phyloP scores from a whole-genome alignment of 2,113 vertebrate genomes.

The Galbula dea region DNA sequence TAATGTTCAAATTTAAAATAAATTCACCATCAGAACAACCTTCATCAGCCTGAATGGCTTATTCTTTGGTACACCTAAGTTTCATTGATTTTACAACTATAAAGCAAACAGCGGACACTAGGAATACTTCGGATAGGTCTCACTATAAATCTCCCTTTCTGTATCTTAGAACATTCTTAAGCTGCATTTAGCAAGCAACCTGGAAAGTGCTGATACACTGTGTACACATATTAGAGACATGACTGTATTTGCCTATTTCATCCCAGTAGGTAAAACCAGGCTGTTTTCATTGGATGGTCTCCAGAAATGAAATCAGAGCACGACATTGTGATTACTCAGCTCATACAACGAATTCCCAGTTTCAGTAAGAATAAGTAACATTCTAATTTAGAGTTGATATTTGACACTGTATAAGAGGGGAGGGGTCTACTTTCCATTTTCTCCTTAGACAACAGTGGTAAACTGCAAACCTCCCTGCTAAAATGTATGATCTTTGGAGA shows the following conservation, averaged over 20 bases:
- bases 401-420: constrained; percentile 1
- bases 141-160: constrained; percentile 42
- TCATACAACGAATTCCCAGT: constrained; percentile 38
- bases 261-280: constrained; percentile 56
- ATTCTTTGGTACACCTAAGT: background rate
- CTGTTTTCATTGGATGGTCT: constrained; percentile 54
- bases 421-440: constrained; percentile 25
- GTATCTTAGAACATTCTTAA: constrained; percentile 29
- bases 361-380: constrained; percentile 58
- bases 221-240: constrained; percentile 36
- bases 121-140: constrained; percentile 15
- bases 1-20: background rate
- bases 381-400: constrained; percentile 43
- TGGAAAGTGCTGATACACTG: constrained; percentile 41
- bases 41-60: background rate
- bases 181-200: constrained; percentile 53
- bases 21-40: background rate
- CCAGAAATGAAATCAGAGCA: constrained; percentile 61
- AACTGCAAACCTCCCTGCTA: constrained; percentile 27
- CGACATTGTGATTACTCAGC: constrained; percentile 57
- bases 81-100: constrained; percentile 39
- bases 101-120: constrained; percentile 10
- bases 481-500: constrained; percentile 57
- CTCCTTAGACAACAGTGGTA: constrained; percentile 12
- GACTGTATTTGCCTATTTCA: constrained; percentile 57